phyloP scores from a whole-genome alignment of 2,797 vertebrate species.

The Nyctalus aviator region DNA sequence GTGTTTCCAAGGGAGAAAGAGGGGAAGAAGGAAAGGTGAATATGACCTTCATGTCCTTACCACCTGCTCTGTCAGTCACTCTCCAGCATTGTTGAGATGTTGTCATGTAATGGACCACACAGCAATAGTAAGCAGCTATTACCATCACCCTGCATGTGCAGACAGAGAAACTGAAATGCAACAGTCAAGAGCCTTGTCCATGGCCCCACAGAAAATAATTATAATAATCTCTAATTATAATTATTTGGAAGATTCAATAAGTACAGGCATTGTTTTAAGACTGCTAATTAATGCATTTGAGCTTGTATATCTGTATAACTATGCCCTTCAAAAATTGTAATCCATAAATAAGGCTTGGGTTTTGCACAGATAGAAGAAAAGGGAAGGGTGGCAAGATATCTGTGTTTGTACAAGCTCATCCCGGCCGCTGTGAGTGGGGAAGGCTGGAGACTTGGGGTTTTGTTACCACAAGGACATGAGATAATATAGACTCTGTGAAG shows the following conservation, averaged over 20 bases:
- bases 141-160: not conserved
- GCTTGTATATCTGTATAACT: not conserved
- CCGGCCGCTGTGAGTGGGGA: not conserved
- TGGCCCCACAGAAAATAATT: not conserved
- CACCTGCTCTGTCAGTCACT: not conserved
- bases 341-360: not conserved
- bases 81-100: not conserved
- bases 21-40: not conserved
- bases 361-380: not conserved
- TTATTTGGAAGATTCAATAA: not conserved
- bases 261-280: not conserved
- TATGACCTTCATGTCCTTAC: not conserved
- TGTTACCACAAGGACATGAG: not conserved
- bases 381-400: fast-evolving
- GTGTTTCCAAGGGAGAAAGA: not conserved
- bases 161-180: not conserved
- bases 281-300: not conserved
- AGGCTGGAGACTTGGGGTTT: not conserved
- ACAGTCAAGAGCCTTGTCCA: not conserved
- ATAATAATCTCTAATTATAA: not conserved
- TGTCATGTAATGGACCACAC: not conserved
- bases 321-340: not conserved
- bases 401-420: not conserved
- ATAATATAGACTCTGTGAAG: not conserved
- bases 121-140: not conserved